Conservation (phyloP, 2,113 vertebrate species). For the Orycteropus afer region DNA sequence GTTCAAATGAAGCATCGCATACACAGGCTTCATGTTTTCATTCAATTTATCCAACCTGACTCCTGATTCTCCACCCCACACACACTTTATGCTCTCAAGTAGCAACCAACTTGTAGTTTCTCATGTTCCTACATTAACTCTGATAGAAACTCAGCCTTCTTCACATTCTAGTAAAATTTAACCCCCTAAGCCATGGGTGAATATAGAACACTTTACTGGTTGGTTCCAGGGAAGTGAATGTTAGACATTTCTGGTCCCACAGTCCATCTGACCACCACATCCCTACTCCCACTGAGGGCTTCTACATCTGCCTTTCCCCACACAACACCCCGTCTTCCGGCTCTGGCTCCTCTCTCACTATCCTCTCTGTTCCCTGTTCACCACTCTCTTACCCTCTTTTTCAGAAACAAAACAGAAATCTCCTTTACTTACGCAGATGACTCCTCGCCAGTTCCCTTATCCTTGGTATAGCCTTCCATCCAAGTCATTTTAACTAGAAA, state of each 20-base stretch:
- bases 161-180: background rate
- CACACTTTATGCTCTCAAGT: background rate
- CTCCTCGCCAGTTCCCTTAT: background rate
- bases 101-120: background rate
- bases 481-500: background rate
- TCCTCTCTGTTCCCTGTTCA: background rate
- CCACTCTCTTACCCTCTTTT: background rate
- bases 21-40: background rate
- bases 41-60: background rate
- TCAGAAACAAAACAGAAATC: background rate
- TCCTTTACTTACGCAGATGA: background rate
- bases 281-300: background rate
- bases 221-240: background rate
- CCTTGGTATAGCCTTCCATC: background rate
- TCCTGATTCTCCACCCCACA: no score
- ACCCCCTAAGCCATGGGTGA: background rate
- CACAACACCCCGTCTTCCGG: background rate
- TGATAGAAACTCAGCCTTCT: background rate
- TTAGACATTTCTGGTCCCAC: background rate
- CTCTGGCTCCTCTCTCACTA: background rate
- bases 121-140: background rate
- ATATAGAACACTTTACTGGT: background rate
- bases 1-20: background rate
- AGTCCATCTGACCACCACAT: background rate
- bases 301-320: background rate